Percentiles rank a stretch among this genome's conserved stretches.
phyloP scores from a whole-genome alignment of 2,888 invertebrate species.

The Dolomedes plantarius region DNA sequence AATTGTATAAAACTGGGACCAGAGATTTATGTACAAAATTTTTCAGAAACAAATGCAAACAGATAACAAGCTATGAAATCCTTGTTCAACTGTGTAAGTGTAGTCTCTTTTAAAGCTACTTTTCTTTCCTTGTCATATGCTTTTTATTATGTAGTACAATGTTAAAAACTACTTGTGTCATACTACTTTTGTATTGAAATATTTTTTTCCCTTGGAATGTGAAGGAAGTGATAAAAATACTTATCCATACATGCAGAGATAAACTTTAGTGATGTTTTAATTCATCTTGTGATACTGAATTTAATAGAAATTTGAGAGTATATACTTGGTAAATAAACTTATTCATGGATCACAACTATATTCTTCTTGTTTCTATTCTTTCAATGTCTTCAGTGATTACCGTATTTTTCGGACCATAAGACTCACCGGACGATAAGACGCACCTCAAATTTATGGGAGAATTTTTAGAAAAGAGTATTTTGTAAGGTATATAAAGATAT shows the following conservation, averaged over 20 bases:
- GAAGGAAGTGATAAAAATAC: not conserved
- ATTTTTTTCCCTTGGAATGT: not conserved
- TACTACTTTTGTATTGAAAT: not conserved
- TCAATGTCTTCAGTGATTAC: too few relatives aligned
- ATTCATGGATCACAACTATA: slow-evolving; percentile 34
- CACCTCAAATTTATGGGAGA: too few relatives aligned
- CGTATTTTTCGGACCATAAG: too few relatives aligned
- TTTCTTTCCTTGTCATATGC: not conserved
- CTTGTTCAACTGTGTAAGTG: too few relatives aligned
- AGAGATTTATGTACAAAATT: not conserved
- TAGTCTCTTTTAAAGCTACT: too few relatives aligned
- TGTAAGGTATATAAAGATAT: too few relatives aligned
- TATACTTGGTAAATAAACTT: slow-evolving; percentile 48
- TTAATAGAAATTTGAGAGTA: slow-evolving; percentile 39
- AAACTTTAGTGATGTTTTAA: slow-evolving; percentile 5
- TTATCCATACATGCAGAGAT: not conserved
- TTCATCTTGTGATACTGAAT: slow-evolving; percentile 32
- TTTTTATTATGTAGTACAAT: not conserved
- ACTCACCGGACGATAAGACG: too few relatives aligned
- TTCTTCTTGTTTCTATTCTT: too few relatives aligned
- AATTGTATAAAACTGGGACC: not conserved
- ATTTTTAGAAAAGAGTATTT: too few relatives aligned
- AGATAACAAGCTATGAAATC: not conserved
- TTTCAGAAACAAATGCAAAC: not conserved
- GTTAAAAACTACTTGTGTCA: not conserved